Evolutionary conservation across 2,888 invertebrate species (phyloP).

Genomic region (Metopia argyrocephala): DNA sequence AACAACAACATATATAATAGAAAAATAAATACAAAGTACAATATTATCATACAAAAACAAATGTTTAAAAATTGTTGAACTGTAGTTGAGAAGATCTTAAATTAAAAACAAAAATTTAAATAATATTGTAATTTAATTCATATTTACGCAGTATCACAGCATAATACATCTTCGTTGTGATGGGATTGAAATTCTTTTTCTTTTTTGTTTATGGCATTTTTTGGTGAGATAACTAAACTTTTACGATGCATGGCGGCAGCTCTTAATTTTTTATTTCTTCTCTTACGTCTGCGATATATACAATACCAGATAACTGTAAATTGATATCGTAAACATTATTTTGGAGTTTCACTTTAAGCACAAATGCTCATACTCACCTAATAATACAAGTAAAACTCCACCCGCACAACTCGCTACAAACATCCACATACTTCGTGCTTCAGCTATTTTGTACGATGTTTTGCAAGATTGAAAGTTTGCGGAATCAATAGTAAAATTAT

Average conservation of each 20-base stretch:
- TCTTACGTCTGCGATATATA: slow-evolving; percentile 66
- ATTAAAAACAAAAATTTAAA: not conserved
- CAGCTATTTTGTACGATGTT: slow-evolving; percentile 68
- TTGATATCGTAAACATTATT: not conserved
- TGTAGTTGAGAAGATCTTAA: not conserved
- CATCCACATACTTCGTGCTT: slow-evolving; percentile 72
- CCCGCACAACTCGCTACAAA: slow-evolving; percentile 71
- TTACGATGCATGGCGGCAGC: slow-evolving; percentile 69
- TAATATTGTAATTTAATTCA: no score
- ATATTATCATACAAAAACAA: not conserved
- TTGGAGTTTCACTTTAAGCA: not conserved
- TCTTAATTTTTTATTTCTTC: slow-evolving; percentile 68
- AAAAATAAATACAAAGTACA: no score
- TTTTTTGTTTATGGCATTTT: slow-evolving; percentile 70
- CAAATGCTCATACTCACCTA: no score
- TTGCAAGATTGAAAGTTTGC: slow-evolving; percentile 71
- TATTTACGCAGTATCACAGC: slow-evolving; percentile 74
- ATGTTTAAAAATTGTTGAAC: no score
- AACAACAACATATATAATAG: no score
- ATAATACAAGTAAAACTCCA: slow-evolving; percentile 68
- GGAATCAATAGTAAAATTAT: slow-evolving; percentile 74
- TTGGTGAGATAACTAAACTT: slow-evolving; percentile 73
- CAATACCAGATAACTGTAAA: slow-evolving; percentile 71
- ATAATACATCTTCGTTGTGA: slow-evolving; percentile 69
- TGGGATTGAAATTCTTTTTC: slow-evolving; percentile 53